Evolutionary conservation across 2,113 vertebrate species (phyloP).

Genomic region (Rhagologus leucostigma): DNA sequence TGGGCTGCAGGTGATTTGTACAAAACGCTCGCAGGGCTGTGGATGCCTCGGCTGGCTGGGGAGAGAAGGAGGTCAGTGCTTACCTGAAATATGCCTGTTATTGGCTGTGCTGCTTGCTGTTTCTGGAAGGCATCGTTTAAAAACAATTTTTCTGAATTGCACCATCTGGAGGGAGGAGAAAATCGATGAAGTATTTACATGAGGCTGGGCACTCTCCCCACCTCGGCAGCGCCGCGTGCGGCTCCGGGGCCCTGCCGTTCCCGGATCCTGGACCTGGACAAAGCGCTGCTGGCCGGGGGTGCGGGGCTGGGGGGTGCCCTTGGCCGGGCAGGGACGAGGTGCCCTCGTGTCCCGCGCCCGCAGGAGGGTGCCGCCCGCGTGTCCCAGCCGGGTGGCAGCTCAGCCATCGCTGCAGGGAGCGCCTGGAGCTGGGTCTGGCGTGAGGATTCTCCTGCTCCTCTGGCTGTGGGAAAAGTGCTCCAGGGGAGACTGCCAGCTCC

Average conservation of each 20-base stretch:
- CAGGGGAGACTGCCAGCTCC: not conserved
- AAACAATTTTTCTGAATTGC: constrained; percentile 58
- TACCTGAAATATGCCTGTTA: constrained; percentile 35
- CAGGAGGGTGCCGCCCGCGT: too few species aligned
- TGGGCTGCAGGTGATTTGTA: not conserved
- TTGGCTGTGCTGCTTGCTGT: constrained; percentile 27
- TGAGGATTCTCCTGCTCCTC: fast-evolving
- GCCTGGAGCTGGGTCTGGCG: not conserved
- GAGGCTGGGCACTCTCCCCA: not conserved
- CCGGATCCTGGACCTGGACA: not conserved
- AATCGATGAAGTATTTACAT: constrained; percentile 34
- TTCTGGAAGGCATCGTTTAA: constrained; percentile 51
- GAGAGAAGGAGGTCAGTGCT: constrained; percentile 41
- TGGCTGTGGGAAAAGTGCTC: fast-evolving
- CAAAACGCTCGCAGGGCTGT: not conserved
- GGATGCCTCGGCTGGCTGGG: not conserved
- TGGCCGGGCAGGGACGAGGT: not conserved
- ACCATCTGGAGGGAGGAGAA: constrained; percentile 53
- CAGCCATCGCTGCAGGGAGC: fast-evolving
- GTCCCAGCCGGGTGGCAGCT: not conserved
- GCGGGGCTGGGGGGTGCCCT: not conserved
- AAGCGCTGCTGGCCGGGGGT: not conserved
- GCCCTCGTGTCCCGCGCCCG: not conserved
- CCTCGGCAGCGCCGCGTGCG: not conserved
- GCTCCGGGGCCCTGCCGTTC: not conserved